Evolutionary conservation across 2,113 vertebrate species (phyloP).

Genomic region (Atractosteus spatula): DNA sequence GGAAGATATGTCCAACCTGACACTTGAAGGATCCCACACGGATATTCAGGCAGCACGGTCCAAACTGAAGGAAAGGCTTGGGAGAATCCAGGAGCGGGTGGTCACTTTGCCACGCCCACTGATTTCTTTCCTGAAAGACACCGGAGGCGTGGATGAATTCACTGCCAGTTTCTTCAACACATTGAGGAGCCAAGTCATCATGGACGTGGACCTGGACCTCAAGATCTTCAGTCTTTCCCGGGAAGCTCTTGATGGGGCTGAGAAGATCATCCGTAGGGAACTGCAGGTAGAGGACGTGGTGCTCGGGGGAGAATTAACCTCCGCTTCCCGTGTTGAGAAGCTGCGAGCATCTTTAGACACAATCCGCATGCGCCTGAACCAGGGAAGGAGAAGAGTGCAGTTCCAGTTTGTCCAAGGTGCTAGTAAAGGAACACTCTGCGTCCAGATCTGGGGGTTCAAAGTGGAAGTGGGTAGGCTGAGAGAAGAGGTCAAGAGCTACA

Average conservation of each 20-base stretch:
- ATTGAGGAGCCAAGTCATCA: constrained; percentile 27
- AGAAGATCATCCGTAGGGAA: constrained; percentile 15
- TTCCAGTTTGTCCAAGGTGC: neutral
- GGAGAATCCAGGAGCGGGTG: constrained; percentile 19
- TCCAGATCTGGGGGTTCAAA: constrained; percentile 35
- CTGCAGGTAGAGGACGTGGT: constrained; percentile 34
- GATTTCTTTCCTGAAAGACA: constrained; percentile 36
- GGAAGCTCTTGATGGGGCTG: constrained; percentile 19
- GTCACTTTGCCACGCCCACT: constrained; percentile 30
- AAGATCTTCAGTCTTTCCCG: constrained; percentile 29
- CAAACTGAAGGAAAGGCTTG: constrained; percentile 17
- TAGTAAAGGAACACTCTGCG: neutral
- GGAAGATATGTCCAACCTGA: constrained; percentile 28
- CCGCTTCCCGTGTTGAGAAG: constrained; percentile 7
- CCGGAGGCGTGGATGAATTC: neutral
- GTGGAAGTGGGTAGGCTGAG: constrained; percentile 34
- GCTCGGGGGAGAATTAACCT: constrained; percentile 10
- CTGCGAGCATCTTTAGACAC: constrained; percentile 29
- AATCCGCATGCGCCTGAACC: constrained; percentile 29
- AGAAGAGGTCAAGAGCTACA: constrained; percentile 24
- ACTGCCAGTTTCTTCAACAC: neutral
- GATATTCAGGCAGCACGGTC: constrained; percentile 37
- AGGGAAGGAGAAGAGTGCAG: constrained; percentile 14
- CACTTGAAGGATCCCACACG: constrained; percentile 31
- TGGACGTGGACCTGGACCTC: constrained; percentile 39